A percentile compares a stretch with the other conserved stretches of the same genome.
Evolutionary conservation across 2,888 invertebrate species (phyloP).

Genomic region (Dromius quadrimaculatus): DNA sequence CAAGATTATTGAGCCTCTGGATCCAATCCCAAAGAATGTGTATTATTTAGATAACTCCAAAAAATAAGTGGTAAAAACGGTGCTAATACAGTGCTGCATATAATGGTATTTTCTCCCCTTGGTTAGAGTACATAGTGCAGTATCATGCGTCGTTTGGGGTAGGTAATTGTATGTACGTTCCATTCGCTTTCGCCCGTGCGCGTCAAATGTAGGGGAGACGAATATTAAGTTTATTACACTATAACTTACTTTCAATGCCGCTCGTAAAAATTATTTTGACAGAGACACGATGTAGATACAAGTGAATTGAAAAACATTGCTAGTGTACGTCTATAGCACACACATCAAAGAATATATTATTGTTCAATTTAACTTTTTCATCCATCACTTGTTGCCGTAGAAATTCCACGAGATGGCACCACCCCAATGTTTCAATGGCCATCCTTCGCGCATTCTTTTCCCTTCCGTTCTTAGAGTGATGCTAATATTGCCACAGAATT

Average conservation of each 20-base stretch:
- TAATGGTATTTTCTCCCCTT: conserved; percentile 19
- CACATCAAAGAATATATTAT: too few species aligned
- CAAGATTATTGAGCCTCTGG: too few species aligned
- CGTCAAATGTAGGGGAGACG: conserved; percentile 1
- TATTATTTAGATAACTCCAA: too few species aligned
- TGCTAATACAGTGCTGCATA: neutral
- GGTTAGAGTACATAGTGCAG: conserved; percentile 3
- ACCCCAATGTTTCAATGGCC: conserved; percentile 17
- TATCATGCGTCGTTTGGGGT: conserved; percentile 35
- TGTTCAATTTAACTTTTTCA: too few species aligned
- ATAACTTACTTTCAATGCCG: conserved; percentile 45
- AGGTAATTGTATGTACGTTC: conserved; percentile 27
- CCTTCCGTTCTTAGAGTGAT: conserved; percentile 21
- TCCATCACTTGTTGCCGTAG: conserved; percentile 24
- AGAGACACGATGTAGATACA: conserved; percentile 46
- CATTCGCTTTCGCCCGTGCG: conserved; percentile 13
- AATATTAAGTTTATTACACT: conserved; percentile 48
- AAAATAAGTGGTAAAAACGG: too few species aligned
- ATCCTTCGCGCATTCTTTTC: conserved; percentile 23
- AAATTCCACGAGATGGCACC: neutral
- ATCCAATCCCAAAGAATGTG: too few species aligned
- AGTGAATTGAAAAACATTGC: conserved; percentile 42
- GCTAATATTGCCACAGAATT: conserved; percentile 38
- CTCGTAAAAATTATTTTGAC: conserved; percentile 48
- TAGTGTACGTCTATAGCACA: too few species aligned